Conservation (phyloP, 2,888 invertebrate species). For the Crepidodera aurea region DNA sequence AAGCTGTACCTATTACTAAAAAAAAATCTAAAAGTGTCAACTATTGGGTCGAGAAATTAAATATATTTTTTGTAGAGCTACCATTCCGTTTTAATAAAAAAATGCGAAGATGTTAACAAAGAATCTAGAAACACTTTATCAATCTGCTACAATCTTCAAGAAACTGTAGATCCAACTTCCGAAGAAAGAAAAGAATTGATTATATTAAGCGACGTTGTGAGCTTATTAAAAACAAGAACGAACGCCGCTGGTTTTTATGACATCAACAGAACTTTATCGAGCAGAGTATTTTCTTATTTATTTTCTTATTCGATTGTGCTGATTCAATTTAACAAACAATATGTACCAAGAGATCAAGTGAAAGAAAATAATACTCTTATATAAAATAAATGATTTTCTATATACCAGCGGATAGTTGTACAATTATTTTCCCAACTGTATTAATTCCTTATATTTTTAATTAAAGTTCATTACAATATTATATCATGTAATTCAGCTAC, state of each 20-base stretch:
- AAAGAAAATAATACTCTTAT: too few relatives aligned
- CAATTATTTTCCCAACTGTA: too few relatives aligned
- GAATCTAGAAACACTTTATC: slow-evolving; percentile 38
- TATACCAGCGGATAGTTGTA: too few relatives aligned
- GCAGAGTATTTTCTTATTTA: slow-evolving; percentile 36
- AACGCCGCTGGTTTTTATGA: slow-evolving; percentile 37
- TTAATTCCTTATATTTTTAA: too few relatives aligned
- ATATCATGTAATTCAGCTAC: too few relatives aligned
- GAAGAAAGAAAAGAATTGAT: slow-evolving; percentile 37
- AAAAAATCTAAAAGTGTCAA: too few relatives aligned
- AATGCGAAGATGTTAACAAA: slow-evolving; percentile 39
- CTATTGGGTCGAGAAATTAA: too few relatives aligned
- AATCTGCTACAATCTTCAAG: slow-evolving; percentile 39
- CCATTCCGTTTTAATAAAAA: slow-evolving; percentile 31
- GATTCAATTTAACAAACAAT: slow-evolving; percentile 39
- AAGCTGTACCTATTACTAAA: too few relatives aligned
- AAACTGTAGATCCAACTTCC: slow-evolving; percentile 34
- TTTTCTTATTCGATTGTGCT: slow-evolving; percentile 39
- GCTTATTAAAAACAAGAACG: slow-evolving; percentile 34
- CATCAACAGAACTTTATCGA: slow-evolving; percentile 30
- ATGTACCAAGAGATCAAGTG: background rate
- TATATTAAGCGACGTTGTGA: slow-evolving; percentile 36
- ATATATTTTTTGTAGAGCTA: slow-evolving; percentile 35
- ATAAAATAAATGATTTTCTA: too few relatives aligned
- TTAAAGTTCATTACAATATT: too few relatives aligned